Percentiles rank a stretch among this genome's conserved stretches.
Evolutionary conservation across 2,888 invertebrate genomes (phyloP).

Genomic region (Melanophora roralis): DNA sequence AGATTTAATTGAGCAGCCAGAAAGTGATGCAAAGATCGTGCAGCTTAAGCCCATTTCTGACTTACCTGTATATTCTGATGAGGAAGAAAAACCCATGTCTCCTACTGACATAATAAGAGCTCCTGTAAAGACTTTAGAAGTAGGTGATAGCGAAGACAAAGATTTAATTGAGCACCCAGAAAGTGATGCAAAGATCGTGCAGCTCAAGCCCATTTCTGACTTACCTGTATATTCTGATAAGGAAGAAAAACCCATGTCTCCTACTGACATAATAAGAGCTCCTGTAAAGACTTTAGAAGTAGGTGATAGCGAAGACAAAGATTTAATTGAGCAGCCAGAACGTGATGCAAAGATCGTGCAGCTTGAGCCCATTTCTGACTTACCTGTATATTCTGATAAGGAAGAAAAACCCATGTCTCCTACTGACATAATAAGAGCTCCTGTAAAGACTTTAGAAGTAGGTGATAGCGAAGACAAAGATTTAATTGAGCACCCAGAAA

Average conservation of each 20-base stretch:
- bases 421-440: background rate
- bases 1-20: no score
- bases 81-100: background rate
- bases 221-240: no score
- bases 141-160: constrained; percentile 41
- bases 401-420: background rate
- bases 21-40: background rate
- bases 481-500: background rate
- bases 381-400: background rate
- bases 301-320: no score
- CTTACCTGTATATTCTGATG: background rate
- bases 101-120: background rate
- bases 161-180: background rate
- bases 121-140: no score
- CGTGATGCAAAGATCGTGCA: no score
- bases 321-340: no score
- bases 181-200: no score
- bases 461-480: background rate
- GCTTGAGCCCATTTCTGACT: background rate
- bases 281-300: no score
- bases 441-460: background rate
- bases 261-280: no score
- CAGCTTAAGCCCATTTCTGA: background rate
- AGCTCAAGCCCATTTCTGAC: no score
- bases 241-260: no score